A percentile compares a stretch with the other conserved stretches of the same genome.
Evolutionary conservation across 2,888 invertebrate species (phyloP).

Genomic region (Nomada fucata): DNA sequence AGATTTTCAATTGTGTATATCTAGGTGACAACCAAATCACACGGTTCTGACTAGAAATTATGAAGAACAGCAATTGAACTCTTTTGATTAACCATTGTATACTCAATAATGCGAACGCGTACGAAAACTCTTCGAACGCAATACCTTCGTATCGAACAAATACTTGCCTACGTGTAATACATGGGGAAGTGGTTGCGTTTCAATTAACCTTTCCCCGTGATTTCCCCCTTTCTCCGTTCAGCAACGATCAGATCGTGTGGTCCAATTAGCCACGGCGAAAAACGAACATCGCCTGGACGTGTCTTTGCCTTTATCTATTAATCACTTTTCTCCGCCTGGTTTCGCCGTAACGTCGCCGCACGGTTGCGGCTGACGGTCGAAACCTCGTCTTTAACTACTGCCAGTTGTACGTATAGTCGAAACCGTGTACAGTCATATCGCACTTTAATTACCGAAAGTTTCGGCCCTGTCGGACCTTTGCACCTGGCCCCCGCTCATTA

Average conservation of each 20-base stretch:
- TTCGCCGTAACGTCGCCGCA: slow-evolving; percentile 32
- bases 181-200: not conserved
- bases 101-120: no score
- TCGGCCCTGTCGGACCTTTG: slow-evolving; percentile 44
- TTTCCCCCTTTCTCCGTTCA: not conserved
- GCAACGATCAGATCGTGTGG: not conserved
- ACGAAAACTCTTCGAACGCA: no score
- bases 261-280: not conserved
- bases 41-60: no score
- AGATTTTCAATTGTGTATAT: no score
- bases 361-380: slow-evolving; percentile 16
- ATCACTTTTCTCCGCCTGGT: slow-evolving; percentile 36
- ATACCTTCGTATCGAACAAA: not conserved
- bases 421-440: slow-evolving; percentile 43
- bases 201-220: not conserved
- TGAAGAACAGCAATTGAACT: no score
- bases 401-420: slow-evolving; percentile 31
- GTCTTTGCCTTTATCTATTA: slow-evolving; percentile 13
- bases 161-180: no score
- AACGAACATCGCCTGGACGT: slow-evolving; percentile 19
- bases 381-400: slow-evolving; percentile 59
- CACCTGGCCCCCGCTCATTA: slow-evolving; percentile 44
- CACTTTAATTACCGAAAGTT: slow-evolving; percentile 69
- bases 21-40: no score
- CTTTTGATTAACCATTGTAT: no score